Percentiles rank a stretch among this genome's conserved stretches.
phyloP scores from a whole-genome alignment of 1,140 invertebrate species.

The Littorina saxatilis region DNA sequence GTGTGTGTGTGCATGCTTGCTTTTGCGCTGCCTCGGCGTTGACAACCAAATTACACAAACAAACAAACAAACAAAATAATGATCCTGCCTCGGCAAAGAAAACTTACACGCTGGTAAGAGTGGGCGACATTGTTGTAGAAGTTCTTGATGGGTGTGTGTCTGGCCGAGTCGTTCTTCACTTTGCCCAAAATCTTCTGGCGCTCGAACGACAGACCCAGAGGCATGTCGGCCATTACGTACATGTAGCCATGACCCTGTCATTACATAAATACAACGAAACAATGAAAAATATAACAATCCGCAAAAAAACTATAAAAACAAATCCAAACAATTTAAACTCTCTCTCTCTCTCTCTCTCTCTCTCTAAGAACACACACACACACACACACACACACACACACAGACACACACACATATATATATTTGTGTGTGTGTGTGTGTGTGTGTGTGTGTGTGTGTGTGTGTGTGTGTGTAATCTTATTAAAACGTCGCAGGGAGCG shows the following conservation, averaged over 20 bases:
- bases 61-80: too few relatives aligned
- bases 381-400: not conserved
- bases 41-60: too few relatives aligned
- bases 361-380: too few relatives aligned
- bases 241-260: conserved; percentile 34
- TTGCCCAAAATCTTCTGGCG: conserved; percentile 25
- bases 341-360: too few relatives aligned
- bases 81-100: too few relatives aligned
- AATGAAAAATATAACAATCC: not conserved
- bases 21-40: too few relatives aligned
- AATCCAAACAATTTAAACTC: too few relatives aligned
- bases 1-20: too few relatives aligned
- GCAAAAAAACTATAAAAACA: not conserved
- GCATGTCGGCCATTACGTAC: conserved; percentile 33
- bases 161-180: not conserved
- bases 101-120: conserved; percentile 33
- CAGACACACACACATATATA: not conserved
- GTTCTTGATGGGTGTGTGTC: conserved; percentile 18
- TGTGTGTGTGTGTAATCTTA: too few relatives aligned
- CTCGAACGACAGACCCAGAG: conserved; percentile 36
- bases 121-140: conserved; percentile 40
- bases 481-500: too few relatives aligned
- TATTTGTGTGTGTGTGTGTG: too few relatives aligned
- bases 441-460: too few relatives aligned
- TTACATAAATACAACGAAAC: not conserved